These are phyloP conservation scores for Neotoxoptera formosana DNA, from an alignment of 1,140 invertebrate genomes.

Conservation along the genomic window DNA sequence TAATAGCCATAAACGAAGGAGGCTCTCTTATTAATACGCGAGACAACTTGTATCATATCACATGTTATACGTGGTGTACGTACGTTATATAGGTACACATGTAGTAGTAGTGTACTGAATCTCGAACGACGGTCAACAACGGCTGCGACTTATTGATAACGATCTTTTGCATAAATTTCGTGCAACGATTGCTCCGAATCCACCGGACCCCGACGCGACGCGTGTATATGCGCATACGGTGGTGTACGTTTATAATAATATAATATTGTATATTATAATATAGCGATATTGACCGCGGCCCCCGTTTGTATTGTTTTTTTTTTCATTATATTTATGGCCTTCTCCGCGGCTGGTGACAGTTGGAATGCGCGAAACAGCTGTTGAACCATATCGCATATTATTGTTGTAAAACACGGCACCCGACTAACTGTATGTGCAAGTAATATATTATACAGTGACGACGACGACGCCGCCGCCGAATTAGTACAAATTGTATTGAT, in stretches of 20 bases:
- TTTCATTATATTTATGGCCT: background rate
- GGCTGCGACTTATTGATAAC: constrained; percentile 11
- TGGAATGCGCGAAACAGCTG: constrained; percentile 36
- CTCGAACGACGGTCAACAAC: background rate
- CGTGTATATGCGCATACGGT: background rate
- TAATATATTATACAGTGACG: background rate
- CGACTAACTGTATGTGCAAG: background rate
- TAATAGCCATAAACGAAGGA: background rate
- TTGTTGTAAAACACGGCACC: constrained; percentile 4
- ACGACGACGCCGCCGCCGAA: constrained; percentile 7
- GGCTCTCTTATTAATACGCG: background rate
- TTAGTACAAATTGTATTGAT: constrained; percentile 54
- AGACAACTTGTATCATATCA: background rate
- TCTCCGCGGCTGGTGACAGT: background rate
- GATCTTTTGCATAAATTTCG: constrained; percentile 42
- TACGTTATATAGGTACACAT: background rate
- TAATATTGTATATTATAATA: background rate
- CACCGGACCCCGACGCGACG: background rate
- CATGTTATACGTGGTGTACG: background rate
- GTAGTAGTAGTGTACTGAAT: background rate
- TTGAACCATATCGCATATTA: background rate
- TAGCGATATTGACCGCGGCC: background rate
- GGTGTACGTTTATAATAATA: background rate
- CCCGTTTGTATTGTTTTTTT: constrained; percentile 1
- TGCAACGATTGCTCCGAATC: background rate